Base-by-base conservation (phyloP, 2,888 invertebrate genomes). In the Cepaea hortensis region DNA sequence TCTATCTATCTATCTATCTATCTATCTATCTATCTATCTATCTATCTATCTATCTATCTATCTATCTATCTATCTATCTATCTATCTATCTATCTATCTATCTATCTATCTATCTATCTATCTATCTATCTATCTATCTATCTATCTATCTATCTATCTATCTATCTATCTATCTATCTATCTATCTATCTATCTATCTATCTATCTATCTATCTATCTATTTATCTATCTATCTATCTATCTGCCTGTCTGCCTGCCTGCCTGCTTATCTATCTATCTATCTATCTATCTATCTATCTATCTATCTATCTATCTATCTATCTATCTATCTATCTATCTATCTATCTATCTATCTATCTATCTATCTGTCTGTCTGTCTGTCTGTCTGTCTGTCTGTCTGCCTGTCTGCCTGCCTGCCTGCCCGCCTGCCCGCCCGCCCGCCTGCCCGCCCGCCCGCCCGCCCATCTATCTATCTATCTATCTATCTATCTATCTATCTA, bases 1-100 rank as follows among this genome's bases (percentile, higher is more conserved):
- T n/a, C 68, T n/a, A 68, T n/a, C 68, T n/a, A 68, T n/a, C 68
- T n/a, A 68, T 68, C 68, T n/a, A 68, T 68, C 68, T n/a, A 68
- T 68, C 68, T n/a, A 68, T 68, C 68, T n/a, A 68, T 68, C 68
- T n/a, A 68, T 68, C 68, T n/a, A 68, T 68, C 68, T n/a, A 68
- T 68, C 68, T n/a, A 68, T 68, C 68, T n/a, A 68, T 68, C 68
- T n/a, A 68, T 68, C 68, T n/a, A 68, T 68, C 68, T n/a, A 68
- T 68, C n/a, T n/a, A n/a, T n/a, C n/a, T n/a, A n/a, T n/a, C n/a
- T n/a, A n/a, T n/a, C n/a, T n/a, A n/a, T n/a, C n/a, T n/a, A n/a
- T n/a, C n/a, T n/a, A n/a, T n/a, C n/a, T n/a, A n/a, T n/a, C n/a
- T n/a, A n/a, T n/a, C n/a, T n/a, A n/a, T n/a, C n/a, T n/a, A n/a